Evolutionary conservation across 2,888 invertebrate species (phyloP).

Genomic region (Parelbella ahira): DNA sequence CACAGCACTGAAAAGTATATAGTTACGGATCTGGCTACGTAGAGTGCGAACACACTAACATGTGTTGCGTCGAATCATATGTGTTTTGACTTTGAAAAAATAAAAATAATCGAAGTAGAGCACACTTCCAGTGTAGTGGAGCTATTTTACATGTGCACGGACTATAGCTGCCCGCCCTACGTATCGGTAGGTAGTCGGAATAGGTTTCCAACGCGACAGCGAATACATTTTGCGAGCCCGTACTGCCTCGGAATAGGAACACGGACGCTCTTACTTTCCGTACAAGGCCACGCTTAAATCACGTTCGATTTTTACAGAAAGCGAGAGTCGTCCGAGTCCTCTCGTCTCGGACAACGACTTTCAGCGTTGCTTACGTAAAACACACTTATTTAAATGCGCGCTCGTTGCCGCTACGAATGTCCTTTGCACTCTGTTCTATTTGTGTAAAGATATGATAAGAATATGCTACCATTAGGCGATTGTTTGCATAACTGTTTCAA

Average conservation of each 20-base stretch:
- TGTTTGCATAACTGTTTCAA: too few species aligned
- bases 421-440: too few species aligned
- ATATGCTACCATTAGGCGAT: too few species aligned
- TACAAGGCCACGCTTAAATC: conserved; percentile 47
- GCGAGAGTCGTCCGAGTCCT: conserved; percentile 8
- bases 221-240: conserved; percentile 68
- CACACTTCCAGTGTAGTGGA: conserved; percentile 42
- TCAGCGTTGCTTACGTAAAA: conserved; percentile 10
- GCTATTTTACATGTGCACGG: conserved; percentile 79
- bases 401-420: background rate
- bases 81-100: background rate
- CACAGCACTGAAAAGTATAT: too few species aligned
- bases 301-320: conserved; percentile 34
- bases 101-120: conserved; percentile 47
- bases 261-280: conserved; percentile 46
- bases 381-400: background rate
- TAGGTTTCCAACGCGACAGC: conserved; percentile 70
- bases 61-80: too few species aligned
- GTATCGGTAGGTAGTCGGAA: conserved; percentile 71
- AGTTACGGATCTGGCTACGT: too few species aligned
- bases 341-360: conserved; percentile 17
- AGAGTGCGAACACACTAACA: too few species aligned
- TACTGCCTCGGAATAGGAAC: conserved; percentile 57
- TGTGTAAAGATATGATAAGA: too few species aligned
- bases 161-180: conserved; percentile 71